Conservation (phyloP, 2,113 vertebrate genomes). For the Gambusia affinis region DNA sequence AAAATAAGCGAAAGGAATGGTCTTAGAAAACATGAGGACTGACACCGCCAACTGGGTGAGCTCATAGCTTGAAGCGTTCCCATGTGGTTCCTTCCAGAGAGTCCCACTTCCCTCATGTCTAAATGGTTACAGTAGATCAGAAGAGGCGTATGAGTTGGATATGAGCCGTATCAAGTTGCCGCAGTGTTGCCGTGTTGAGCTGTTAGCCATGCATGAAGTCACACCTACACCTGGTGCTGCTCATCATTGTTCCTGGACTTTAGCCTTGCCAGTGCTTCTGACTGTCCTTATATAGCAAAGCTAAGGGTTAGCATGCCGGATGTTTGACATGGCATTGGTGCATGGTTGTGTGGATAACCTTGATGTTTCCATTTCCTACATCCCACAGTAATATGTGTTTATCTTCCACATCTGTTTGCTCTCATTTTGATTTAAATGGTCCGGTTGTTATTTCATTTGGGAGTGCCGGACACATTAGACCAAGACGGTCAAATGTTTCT, state of each 20-base stretch:
- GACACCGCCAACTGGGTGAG: slow-evolving; percentile 5
- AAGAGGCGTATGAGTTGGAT: slow-evolving; percentile 23
- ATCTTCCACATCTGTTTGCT: background rate
- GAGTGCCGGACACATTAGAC: background rate
- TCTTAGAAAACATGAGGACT: background rate
- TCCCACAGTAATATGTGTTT: background rate
- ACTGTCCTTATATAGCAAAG: slow-evolving; percentile 58
- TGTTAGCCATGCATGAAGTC: slow-evolving; percentile 18
- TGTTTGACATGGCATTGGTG: slow-evolving; percentile 6
- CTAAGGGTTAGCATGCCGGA: slow-evolving; percentile 15
- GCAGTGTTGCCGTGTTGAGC: background rate
- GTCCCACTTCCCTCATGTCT: slow-evolving; percentile 1
- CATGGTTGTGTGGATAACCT: background rate
- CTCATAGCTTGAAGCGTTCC: slow-evolving; percentile 13
- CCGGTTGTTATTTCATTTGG: background rate
- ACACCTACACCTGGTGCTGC: slow-evolving; percentile 56
- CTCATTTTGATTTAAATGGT: background rate
- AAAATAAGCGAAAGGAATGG: background rate
- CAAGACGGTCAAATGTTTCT: background rate
- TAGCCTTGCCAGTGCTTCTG: background rate
- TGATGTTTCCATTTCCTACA: background rate
- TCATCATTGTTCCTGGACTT: slow-evolving; percentile 43
- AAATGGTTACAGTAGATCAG: slow-evolving; percentile 6
- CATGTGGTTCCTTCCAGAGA: slow-evolving; percentile 31
- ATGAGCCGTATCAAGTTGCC: slow-evolving; percentile 8